Evolutionary conservation across 2,888 invertebrate genomes (phyloP).

Genomic region (Aspidiotus destructor): DNA sequence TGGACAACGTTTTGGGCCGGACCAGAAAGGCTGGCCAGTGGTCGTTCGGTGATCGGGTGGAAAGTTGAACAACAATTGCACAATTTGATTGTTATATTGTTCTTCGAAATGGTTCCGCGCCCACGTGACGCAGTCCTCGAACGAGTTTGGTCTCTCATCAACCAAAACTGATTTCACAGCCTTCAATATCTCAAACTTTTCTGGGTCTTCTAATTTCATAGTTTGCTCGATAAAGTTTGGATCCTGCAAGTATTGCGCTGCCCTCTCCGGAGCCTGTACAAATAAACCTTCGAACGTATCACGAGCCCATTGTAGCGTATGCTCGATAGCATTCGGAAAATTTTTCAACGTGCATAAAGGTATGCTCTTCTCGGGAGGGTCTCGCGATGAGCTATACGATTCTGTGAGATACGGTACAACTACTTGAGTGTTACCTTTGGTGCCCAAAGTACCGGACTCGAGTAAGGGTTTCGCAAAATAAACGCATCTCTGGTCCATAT

Average conservation of each 20-base stretch:
- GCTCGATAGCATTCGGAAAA: conserved; percentile 98
- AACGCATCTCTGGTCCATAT: conserved; percentile 96
- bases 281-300: conserved; percentile 91
- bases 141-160: conserved; percentile 69
- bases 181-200: conserved; percentile 77
- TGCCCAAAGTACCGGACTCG: conserved; percentile 97
- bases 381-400: conserved; percentile 94
- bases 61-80: conserved; percentile 92
- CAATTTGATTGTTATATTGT: conserved; percentile 89
- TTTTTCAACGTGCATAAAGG: conserved; percentile 97
- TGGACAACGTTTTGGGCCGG: conserved; percentile 93
- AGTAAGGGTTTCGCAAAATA: conserved; percentile 92
- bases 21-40: conserved; percentile 93
- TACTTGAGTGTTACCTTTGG: conserved; percentile 93
- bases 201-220: conserved; percentile 74
- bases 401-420: conserved; percentile 94
- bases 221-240: conserved; percentile 76
- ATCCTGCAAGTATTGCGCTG: conserved; percentile 70
- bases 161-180: conserved; percentile 72
- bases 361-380: conserved; percentile 97
- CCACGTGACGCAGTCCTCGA: conserved; percentile 83
- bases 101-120: conserved; percentile 73
- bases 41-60: conserved; percentile 82
- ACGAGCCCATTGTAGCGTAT: conserved; percentile 84
- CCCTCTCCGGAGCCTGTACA: conserved; percentile 79